Evolutionary conservation across 2,888 invertebrate genomes (phyloP).

Genomic region (Neoitamus cyanurus): DNA sequence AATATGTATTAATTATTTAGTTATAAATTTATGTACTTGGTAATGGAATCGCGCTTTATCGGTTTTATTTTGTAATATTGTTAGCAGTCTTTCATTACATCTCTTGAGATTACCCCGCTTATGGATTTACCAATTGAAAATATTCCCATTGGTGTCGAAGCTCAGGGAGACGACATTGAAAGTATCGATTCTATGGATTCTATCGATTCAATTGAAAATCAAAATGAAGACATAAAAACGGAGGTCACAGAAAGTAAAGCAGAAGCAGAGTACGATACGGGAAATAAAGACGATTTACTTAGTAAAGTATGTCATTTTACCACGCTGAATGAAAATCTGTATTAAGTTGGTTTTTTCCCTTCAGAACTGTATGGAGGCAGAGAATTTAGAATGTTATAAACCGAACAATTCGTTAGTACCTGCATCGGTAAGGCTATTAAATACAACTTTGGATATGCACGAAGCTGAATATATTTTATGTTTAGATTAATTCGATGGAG

Average conservation of each 20-base stretch:
- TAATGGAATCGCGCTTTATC: neutral
- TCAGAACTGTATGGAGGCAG: neutral
- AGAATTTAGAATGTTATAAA: neutral
- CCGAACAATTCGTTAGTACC: too few species aligned
- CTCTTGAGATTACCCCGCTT: neutral
- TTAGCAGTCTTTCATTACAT: neutral
- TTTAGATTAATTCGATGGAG: neutral
- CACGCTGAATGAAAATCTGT: neutral
- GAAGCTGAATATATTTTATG: neutral
- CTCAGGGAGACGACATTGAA: neutral
- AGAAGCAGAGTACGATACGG: neutral
- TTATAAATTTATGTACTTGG: neutral
- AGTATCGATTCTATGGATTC: too few species aligned
- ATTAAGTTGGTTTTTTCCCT: neutral
- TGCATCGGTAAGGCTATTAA: neutral
- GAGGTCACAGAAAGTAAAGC: neutral
- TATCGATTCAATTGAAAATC: too few species aligned
- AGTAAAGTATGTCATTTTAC: neutral
- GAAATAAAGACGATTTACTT: neutral
- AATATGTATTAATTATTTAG: neutral
- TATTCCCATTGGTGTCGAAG: neutral
- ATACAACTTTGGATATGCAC: neutral
- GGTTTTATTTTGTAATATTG: neutral
- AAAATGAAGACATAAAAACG: too few species aligned
- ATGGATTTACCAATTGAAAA: neutral